Evolutionary conservation across 2,797 vertebrate species (phyloP).

Genomic region (Peromyscus aztecus): DNA sequence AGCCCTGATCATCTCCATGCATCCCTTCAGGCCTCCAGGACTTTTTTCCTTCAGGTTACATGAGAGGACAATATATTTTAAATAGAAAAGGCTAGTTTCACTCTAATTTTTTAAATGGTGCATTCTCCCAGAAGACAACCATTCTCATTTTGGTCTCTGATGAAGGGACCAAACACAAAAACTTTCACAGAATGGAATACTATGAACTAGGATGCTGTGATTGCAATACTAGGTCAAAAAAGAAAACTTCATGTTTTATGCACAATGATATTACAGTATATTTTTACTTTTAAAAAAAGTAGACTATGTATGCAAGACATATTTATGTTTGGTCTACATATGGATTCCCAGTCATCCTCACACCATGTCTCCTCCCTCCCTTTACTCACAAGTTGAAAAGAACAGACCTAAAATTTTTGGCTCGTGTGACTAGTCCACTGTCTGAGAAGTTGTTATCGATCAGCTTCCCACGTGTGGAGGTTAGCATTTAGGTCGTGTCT

Average conservation of each 20-base stretch:
- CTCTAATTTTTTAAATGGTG: background rate
- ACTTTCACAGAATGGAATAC: background rate
- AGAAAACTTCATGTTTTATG: conserved; percentile 14
- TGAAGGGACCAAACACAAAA: conserved; percentile 53
- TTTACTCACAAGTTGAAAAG: conserved; percentile 37
- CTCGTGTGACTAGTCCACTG: background rate
- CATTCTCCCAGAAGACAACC: background rate
- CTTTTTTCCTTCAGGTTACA: background rate
- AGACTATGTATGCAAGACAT: background rate
- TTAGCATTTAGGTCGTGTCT: accelerated
- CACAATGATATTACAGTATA: background rate
- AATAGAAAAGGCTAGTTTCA: background rate
- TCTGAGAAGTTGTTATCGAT: background rate
- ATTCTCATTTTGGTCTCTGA: background rate
- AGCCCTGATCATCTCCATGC: background rate
- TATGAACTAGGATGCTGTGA: background rate
- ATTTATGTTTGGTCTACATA: conserved; percentile 43
- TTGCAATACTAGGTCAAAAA: conserved; percentile 30
- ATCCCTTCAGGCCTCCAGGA: background rate
- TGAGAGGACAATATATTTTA: background rate
- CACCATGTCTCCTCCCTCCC: background rate
- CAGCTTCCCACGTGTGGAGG: background rate
- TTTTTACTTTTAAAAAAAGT: background rate
- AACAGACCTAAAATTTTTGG: background rate
- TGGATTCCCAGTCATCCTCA: background rate